Base-by-base conservation (phyloP, 1,140 invertebrate genomes). In the Melanaphis sacchari region DNA sequence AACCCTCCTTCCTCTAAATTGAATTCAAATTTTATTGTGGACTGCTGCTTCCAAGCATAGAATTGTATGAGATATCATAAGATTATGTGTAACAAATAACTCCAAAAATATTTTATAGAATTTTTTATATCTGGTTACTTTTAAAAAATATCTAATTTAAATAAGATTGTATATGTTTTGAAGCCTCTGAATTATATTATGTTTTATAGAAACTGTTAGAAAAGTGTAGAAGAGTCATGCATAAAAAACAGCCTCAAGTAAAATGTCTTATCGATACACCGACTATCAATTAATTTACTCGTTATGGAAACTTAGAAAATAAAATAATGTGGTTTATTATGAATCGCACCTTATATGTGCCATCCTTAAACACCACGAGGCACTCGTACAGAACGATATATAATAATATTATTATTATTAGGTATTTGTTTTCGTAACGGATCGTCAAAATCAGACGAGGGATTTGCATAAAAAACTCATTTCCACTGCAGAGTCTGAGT, bases 381-480 rank as follows among this genome's bases (percentile, higher is more conserved):
- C 38, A 84, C 8, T 84, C 8, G 38, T 11, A 40, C 24, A 11
- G n/a, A 76, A n/a, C 59, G 59, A 76, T 76, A 76, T 76, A 76
- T 76, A 18, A n/a, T 66, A 59, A 59, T 59, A 66, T 76, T 36
- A 76, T 76, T 76, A 18, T 76, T 31, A 76, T 76, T 76, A n/a
- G n/a, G n/a, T n/a, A n/a, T 82, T 82, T 40, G 22, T 84, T 84
- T 84, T 84, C 38, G 5, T 43, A 85, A 40, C 40, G 24, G 43
- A 43, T 43, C 41, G 84, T 31, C 9, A 15, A 43, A 85, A 85
- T 43, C 15, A 43, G 40, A 43, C 41, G 9, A 85, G 26, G 84
- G 84, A 85, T 85, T 85, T 85, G 26, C 84, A 85, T 85, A 85
- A 85, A 85, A 85, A 85, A 43, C 40, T 31, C 43, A 85, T 85